Evolutionary conservation across 1,140 invertebrate genomes (phyloP).

Genomic region (Cotesia vestalis): DNA sequence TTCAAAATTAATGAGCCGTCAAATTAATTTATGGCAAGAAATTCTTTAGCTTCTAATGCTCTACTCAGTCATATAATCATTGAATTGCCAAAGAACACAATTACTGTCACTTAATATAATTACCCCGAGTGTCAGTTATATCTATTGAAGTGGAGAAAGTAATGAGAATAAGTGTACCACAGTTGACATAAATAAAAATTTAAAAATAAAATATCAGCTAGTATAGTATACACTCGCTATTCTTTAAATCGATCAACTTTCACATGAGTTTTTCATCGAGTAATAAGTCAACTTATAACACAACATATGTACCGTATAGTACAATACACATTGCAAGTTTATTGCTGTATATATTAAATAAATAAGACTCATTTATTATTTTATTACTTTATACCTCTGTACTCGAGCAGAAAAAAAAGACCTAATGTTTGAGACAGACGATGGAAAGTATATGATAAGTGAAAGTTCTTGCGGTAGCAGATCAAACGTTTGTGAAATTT

Average conservation of each 20-base stretch:
- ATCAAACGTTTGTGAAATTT: slow-evolving; percentile 33
- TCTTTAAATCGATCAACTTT: slow-evolving; percentile 10
- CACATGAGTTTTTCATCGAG: background rate
- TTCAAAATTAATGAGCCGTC: no score
- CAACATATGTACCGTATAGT: no score
- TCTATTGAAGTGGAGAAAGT: slow-evolving; percentile 1
- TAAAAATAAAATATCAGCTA: background rate
- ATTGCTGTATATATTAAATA: no score
- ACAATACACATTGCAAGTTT: background rate
- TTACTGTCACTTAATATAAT: background rate
- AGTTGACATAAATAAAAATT: slow-evolving; percentile 7
- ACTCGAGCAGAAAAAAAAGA: slow-evolving; percentile 9
- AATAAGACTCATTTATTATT: background rate
- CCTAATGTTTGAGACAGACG: slow-evolving; percentile 11
- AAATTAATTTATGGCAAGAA: background rate
- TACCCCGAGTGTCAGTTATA: background rate
- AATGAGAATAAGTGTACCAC: background rate
- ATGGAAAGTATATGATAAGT: slow-evolving; percentile 32
- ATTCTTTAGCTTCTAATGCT: background rate
- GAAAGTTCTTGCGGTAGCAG: slow-evolving; percentile 19
- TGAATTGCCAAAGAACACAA: background rate
- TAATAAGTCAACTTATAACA: no score
- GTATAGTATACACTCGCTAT: background rate
- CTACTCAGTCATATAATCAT: background rate
- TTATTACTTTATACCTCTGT: background rate